Evolutionary conservation across 2,113 vertebrate species (phyloP).

Genomic region (Cynopterus brachyotis): DNA sequence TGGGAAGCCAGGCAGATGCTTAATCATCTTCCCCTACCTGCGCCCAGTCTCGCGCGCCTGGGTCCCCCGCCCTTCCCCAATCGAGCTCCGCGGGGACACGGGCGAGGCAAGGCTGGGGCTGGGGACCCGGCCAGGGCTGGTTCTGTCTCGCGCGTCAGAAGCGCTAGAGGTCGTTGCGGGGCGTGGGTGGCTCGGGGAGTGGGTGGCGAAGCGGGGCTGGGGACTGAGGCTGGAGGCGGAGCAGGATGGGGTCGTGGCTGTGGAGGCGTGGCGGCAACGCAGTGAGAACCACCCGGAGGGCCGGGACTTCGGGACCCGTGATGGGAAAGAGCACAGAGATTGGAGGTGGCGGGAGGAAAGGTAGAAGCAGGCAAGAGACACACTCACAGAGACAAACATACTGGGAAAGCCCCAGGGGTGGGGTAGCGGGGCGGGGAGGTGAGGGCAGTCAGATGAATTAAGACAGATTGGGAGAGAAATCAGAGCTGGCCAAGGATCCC

Average conservation of each 20-base stretch:
- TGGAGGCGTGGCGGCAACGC: background rate
- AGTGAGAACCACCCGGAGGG: background rate
- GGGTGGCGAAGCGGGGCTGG: background rate
- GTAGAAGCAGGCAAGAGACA: background rate
- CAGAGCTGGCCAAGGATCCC: background rate
- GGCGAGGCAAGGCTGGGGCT: background rate
- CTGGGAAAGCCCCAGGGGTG: background rate
- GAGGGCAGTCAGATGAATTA: background rate
- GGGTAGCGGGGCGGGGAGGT: background rate
- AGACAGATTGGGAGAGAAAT: background rate
- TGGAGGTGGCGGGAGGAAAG: background rate
- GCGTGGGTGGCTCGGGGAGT: constrained; percentile 40
- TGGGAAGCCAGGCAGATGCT: background rate
- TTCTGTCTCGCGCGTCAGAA: constrained; percentile 39
- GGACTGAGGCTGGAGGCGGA: background rate
- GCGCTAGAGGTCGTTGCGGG: constrained; percentile 68
- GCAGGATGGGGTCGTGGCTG: constrained; percentile 53
- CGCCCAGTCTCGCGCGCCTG: background rate
- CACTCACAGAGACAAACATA: background rate
- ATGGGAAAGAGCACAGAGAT: background rate
- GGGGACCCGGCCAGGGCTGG: background rate
- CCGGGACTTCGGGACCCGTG: background rate
- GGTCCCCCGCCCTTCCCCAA: background rate
- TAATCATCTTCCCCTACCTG: background rate
- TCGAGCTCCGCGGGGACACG: background rate